Evolutionary conservation across 2,888 invertebrate genomes (phyloP), one percentile per base, ranked within the genome.

Genomic region (Hipparchia sbordonii): DNA sequence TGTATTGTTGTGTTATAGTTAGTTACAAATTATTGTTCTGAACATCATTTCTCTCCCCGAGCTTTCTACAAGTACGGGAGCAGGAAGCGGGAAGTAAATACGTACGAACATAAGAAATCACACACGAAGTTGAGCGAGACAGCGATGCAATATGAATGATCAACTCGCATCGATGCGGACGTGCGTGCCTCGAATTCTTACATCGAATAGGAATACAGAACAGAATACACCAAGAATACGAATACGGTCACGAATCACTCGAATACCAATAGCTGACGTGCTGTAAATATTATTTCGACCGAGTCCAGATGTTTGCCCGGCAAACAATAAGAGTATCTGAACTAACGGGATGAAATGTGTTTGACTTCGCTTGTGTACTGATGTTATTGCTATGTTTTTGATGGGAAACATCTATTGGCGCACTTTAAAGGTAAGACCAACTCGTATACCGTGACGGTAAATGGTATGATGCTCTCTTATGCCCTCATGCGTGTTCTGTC

Each of bases 81-180:
- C 59, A 39, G 59, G 59, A 60, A 60, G 59, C 39, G 12, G 39
- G 59, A 60, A 39, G 1, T 39, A 33, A 10, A 60, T 60, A 33
- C 10, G 65, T 52, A 65, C 33, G 51, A 52, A 51, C 65, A 51
- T 71, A 71, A 56, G 66, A 69, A 68, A 62, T 62, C 73, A 65
- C 68, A 73, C 66, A 72, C 72, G 69, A 68, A 70, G 72, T 74
- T 75, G 57, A 73, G 71, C 68, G 54, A 67, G 60, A 69, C 72
- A 56, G 69, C 61, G 71, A 57, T 75, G 71, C 73, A 75, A 75
- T 66, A 75, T 73, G 75, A 71, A 73, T 70, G 75, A 71, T 65
- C 72, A 74, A 70, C 72, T 63, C 51, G 73, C 65, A 70, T 59
- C 75, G 67, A 57, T 68, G 71, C 73, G 61, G 57, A 60, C 63